phyloP scores from a whole-genome alignment of 1,140 invertebrate genomes.

The Lepidurus arcticus region DNA sequence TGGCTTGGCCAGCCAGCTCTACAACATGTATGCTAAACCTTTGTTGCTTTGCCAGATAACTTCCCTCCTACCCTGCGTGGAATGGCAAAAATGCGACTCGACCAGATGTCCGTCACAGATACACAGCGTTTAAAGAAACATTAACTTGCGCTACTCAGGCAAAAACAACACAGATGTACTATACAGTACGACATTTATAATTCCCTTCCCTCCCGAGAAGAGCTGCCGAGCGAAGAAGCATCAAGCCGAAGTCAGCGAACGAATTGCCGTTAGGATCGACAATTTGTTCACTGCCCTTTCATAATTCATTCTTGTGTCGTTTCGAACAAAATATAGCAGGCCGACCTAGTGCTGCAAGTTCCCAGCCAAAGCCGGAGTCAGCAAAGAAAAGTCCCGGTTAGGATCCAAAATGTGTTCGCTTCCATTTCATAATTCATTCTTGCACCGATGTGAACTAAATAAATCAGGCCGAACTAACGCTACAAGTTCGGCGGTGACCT shows the following conservation, averaged over 20 bases:
- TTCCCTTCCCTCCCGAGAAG: background rate
- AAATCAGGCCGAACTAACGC: no score
- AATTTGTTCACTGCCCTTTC: no score
- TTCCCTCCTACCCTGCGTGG: background rate
- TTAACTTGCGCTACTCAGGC: background rate
- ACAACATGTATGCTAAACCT: background rate
- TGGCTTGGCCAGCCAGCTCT: background rate
- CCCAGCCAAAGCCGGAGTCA: no score
- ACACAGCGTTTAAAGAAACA: background rate
- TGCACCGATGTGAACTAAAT: no score
- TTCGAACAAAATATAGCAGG: no score
- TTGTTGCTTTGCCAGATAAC: constrained; percentile 8
- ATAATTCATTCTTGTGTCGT: no score
- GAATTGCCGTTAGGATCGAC: no score
- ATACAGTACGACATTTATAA: background rate
- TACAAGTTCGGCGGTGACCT: no score
- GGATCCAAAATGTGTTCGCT: no score
- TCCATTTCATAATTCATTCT: no score
- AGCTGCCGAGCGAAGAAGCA: background rate
- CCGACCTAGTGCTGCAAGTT: no score
- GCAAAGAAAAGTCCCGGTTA: no score
- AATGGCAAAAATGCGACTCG: constrained; percentile 12
- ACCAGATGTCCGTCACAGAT: background rate
- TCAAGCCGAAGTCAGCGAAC: background rate
- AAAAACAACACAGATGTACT: constrained; percentile 10